Conservation (phyloP, 2,113 vertebrate species). For the Rhea americana region DNA sequence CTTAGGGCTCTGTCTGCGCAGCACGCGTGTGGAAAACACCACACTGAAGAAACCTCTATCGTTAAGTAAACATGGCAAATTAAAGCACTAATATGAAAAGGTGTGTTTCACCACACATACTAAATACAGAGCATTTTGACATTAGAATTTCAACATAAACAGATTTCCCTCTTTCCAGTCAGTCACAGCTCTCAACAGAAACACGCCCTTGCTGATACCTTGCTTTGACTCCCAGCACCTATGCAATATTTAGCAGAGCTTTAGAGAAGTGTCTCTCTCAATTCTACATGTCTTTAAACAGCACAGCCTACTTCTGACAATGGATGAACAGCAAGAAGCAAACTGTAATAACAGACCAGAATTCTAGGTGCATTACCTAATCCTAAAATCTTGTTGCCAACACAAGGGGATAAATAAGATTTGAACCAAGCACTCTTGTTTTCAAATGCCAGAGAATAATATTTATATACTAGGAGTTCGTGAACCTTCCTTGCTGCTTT, state of each 20-base stretch:
- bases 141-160: fast-evolving
- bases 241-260: fast-evolving
- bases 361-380: background rate
- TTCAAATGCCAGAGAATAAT: background rate
- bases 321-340: fast-evolving
- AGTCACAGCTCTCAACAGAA: background rate
- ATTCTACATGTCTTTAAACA: fast-evolving
- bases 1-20: background rate
- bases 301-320: background rate
- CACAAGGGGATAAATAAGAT: background rate
- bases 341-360: background rate
- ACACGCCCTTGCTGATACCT: fast-evolving
- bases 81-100: fast-evolving
- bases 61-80: background rate
- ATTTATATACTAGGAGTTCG: background rate
- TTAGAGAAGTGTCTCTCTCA: fast-evolving
- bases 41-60: background rate
- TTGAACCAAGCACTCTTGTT: background rate
- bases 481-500: background rate
- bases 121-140: fast-evolving
- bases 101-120: fast-evolving
- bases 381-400: background rate
- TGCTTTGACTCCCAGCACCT: fast-evolving
- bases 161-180: background rate
- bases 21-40: background rate